Evolutionary conservation across 2,797 vertebrate species (phyloP), one percentile per base, ranked within the genome.

Genomic region (Anguilla megastoma): DNA sequence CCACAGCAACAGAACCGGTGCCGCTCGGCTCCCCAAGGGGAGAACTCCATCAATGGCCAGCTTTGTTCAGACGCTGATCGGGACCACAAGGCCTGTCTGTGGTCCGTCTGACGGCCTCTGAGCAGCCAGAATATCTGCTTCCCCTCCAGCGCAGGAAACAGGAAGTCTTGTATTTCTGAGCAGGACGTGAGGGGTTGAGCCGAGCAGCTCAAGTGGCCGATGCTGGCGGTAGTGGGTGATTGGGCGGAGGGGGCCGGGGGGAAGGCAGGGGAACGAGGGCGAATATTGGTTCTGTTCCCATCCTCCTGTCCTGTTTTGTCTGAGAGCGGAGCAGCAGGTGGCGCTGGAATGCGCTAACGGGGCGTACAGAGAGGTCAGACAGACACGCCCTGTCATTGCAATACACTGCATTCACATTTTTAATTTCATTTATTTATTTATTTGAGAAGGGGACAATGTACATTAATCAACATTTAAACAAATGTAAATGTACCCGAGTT

Each of bases 111-210:
- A 2, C 89, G 88, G 93, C 89, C 91, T 91, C 85, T 91, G 89
- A 92, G 91, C 90, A 93, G 94, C 92, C 91, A 95, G 41, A 95
- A 94, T 93, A 94, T 85, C 88, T 82, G 88, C 90, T 94, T 96
- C 94, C 95, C 93, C 89, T 93, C 89, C 89, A 87, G 80, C 86
- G 89, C 88, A 54, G 84, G 52, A 84, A 88, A 91, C 88, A 82
- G 89, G 93, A 92, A 92, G 91, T 93, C 90, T 93, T 88, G 90
- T 50, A 89, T 92, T 94, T 88, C 90, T 91, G 54, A 63, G 41
- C 8, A 9, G 0, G 30, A 27, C 45, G 66, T 69, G 30, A 41
- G 18, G 54, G 33, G 56, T 30, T 30, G 48, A 76, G 36, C 48
- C 89, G 84, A 89, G 80, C n/a, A 54, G 69, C n/a, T 33, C 8